Evolutionary conservation across 1,140 invertebrate genomes (phyloP).

Genomic region (Neuroterus valhalla): DNA sequence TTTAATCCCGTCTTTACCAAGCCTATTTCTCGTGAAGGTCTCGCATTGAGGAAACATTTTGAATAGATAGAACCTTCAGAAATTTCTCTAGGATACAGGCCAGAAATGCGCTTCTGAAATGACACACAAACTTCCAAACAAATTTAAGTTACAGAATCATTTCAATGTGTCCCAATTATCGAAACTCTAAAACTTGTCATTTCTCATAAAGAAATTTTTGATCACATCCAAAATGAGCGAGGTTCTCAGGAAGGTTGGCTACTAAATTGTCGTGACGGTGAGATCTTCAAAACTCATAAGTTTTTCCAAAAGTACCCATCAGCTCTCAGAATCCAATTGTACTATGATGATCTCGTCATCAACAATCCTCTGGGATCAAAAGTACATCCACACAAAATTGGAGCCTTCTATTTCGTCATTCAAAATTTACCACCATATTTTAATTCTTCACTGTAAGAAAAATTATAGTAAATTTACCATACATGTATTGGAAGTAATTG

Average conservation of each 20-base stretch:
- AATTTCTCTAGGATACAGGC: no score
- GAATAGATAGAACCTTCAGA: no score
- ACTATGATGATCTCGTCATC: constrained; percentile 36
- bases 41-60: no score
- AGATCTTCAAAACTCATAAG: background rate
- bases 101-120: no score
- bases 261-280: constrained; percentile 27
- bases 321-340: constrained; percentile 28
- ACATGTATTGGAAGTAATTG: no score
- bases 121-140: no score
- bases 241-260: background rate
- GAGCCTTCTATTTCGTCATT: constrained; percentile 30
- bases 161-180: constrained; percentile 2
- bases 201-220: background rate
- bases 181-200: background rate
- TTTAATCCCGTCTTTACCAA: no score
- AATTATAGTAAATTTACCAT: no score
- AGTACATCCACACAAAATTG: constrained; percentile 35
- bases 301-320: constrained; percentile 36
- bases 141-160: background rate
- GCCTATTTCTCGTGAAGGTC: no score
- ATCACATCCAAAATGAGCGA: no score
- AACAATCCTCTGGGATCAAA: constrained; percentile 36
- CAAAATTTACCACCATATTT: constrained; percentile 35
- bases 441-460: no score